These are phyloP conservation scores for Corythornis madagascariensis DNA, from an alignment of 2,113 vertebrate genomes.

Conservation along the genomic window DNA sequence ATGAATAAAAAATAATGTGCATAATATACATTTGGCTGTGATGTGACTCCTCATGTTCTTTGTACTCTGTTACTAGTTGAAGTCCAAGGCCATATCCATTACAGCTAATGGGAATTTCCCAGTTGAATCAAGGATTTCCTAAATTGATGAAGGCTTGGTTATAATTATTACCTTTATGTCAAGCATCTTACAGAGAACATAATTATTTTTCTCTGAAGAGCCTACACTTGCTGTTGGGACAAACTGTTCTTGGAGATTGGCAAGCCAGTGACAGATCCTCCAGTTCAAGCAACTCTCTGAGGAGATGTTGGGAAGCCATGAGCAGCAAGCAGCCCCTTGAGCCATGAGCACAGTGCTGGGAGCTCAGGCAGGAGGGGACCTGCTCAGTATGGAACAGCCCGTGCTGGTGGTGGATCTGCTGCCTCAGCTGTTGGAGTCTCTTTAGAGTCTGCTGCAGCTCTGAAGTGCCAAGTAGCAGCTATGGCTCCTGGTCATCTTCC, in stretches of 20 bases:
- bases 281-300: accelerated
- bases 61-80: not conserved
- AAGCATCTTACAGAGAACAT: not conserved
- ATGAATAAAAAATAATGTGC: not conserved
- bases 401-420: not conserved
- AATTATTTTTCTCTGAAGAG: not conserved
- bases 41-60: not conserved
- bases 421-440: not conserved
- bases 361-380: not conserved
- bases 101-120: not conserved
- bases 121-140: not conserved
- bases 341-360: too few species aligned
- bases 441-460: not conserved
- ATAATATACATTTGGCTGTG: not conserved
- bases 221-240: not conserved
- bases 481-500: not conserved
- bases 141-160: not conserved
- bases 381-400: too few species aligned
- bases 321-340: not conserved
- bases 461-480: not conserved
- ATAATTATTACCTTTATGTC: not conserved
- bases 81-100: not conserved
- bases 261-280: not conserved
- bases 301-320: not conserved
- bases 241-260: accelerated